phyloP scores from a whole-genome alignment of 2,797 vertebrate species.

The Coilia nasus region DNA sequence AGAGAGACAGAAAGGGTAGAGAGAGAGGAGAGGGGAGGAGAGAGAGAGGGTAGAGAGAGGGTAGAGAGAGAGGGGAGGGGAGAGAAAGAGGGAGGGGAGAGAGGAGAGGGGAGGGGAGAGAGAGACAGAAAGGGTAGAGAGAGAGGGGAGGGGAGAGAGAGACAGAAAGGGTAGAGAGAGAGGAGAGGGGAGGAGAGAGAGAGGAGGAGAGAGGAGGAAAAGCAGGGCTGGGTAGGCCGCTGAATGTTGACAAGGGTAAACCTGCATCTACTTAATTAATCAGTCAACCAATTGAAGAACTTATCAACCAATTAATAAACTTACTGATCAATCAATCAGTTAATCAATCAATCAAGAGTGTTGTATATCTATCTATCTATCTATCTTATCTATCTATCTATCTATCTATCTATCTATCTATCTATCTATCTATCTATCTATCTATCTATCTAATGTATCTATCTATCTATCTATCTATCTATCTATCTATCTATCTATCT shows the following conservation, averaged over 20 bases:
- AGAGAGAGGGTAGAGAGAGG: too few species aligned
- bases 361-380: conserved; percentile 1
- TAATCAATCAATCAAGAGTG: background rate
- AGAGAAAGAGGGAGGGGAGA: too few species aligned
- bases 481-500: background rate
- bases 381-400: background rate
- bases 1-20: too few species aligned
- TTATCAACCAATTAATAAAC: background rate
- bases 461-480: background rate
- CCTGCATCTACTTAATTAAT: background rate
- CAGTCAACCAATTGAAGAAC: background rate
- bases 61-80: too few species aligned
- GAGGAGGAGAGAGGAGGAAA: background rate
- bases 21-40: too few species aligned
- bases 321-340: background rate
- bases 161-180: background rate
- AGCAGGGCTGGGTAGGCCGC: background rate
- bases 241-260: background rate
- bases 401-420: background rate
- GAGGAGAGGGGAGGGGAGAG: too few species aligned
- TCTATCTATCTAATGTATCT: too few species aligned
- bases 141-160: background rate
- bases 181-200: conserved; percentile 4
- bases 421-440: background rate
- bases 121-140: too few species aligned